Evolutionary conservation across 2,797 vertebrate genomes (phyloP).

Genomic region (Cossypha dichroa): DNA sequence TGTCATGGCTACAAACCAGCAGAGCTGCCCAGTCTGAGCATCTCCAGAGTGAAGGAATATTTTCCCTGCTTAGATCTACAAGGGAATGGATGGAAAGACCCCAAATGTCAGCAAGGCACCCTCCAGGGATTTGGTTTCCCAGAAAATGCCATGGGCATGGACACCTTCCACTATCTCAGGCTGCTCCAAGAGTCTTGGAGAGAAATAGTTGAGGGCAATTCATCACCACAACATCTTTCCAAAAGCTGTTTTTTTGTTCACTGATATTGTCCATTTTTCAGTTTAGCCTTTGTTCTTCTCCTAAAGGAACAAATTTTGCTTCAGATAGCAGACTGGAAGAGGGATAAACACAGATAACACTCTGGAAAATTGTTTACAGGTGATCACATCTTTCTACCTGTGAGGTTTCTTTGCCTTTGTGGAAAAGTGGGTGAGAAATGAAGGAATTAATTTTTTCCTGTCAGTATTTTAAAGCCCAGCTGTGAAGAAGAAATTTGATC

Average conservation of each 20-base stretch:
- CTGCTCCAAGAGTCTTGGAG: not conserved
- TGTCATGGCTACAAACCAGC: not conserved
- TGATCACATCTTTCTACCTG: not conserved
- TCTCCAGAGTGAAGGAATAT: not conserved
- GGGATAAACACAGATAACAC: not conserved
- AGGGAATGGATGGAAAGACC: not conserved
- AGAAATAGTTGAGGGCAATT: not conserved
- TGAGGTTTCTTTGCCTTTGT: not conserved
- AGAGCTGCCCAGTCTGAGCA: not conserved
- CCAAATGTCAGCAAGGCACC: not conserved
- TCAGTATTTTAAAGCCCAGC: not conserved
- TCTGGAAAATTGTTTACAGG: not conserved
- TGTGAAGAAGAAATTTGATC: not conserved
- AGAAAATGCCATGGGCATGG: not conserved
- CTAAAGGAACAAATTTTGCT: not conserved
- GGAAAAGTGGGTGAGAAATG: not conserved
- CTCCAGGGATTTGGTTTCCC: not conserved
- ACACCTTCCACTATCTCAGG: not conserved
- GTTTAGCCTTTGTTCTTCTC: not conserved
- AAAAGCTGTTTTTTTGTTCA: not conserved
- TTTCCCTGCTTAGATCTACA: not conserved
- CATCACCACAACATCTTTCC: not conserved
- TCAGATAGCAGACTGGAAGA: not conserved
- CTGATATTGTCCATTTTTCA: not conserved
- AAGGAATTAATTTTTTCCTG: not conserved